A percentile compares a stretch with the other conserved stretches of the same genome.
These are phyloP conservation scores for Noctua janthe DNA, from an alignment of 2,888 invertebrate genomes.

Conservation along the genomic window DNA sequence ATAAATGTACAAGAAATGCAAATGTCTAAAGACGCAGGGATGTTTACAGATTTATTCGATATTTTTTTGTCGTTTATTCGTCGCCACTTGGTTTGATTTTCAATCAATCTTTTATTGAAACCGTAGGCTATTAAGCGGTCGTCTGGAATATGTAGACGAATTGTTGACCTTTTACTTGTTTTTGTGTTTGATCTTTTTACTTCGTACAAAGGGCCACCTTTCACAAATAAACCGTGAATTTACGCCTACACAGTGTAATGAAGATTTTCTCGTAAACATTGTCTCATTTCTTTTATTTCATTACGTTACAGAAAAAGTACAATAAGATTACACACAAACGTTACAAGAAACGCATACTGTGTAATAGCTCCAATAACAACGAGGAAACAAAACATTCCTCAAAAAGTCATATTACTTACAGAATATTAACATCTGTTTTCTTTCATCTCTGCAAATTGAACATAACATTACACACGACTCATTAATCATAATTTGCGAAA, in stretches of 20 bases:
- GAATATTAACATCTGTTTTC: constrained; percentile 42
- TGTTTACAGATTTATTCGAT: constrained; percentile 35
- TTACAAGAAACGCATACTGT: not conserved
- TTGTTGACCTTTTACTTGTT: not conserved
- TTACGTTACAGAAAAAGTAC: not conserved
- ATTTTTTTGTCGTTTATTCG: constrained; percentile 30
- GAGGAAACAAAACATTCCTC: constrained; percentile 24
- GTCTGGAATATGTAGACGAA: not conserved
- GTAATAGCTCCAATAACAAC: not conserved
- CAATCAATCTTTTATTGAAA: constrained; percentile 18
- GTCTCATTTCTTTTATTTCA: not conserved
- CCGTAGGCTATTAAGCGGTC: not conserved
- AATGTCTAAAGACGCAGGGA: constrained; percentile 31
- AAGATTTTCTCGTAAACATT: not conserved
- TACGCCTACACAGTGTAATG: not conserved
- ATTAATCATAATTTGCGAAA: constrained; percentile 58
- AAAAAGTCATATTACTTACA: constrained; percentile 26
- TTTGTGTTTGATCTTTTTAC: not conserved
- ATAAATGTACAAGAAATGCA: constrained; percentile 58
- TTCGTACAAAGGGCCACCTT: not conserved
- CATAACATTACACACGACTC: constrained; percentile 47
- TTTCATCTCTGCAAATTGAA: constrained; percentile 51
- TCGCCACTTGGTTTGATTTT: constrained; percentile 21
- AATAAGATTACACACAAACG: not conserved
- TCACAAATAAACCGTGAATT: not conserved